phyloP scores from a whole-genome alignment of 2,113 vertebrate species.

The Panthera uncia region DNA sequence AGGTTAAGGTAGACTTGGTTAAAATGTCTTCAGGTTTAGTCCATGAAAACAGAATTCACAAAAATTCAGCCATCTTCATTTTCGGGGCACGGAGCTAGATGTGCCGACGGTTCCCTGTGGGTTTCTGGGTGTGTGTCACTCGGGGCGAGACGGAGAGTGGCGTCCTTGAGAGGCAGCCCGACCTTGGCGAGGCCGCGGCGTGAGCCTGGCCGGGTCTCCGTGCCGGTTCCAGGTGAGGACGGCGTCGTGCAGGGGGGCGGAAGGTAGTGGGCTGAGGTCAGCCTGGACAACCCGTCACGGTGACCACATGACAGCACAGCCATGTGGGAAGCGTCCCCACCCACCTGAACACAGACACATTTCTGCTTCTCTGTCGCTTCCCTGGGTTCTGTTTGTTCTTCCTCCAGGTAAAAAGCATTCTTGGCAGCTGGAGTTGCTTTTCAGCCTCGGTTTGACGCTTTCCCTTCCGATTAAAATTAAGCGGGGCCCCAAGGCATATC shows the following conservation, averaged over 20 bases:
- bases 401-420: slow-evolving; percentile 53
- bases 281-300: background rate
- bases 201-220: too few relatives aligned
- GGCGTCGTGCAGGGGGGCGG: fast-evolving
- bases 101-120: fast-evolving
- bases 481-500: slow-evolving; percentile 50
- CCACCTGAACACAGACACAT: background rate
- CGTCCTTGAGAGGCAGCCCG: background rate
- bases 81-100: background rate
- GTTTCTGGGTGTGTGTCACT: background rate
- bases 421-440: slow-evolving; percentile 62
- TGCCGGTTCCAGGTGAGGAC: fast-evolving
- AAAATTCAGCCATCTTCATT: fast-evolving
- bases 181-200: fast-evolving
- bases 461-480: slow-evolving; percentile 62
- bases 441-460: slow-evolving; percentile 60
- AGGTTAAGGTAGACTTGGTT: background rate
- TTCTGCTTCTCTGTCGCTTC: background rate
- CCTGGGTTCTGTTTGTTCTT: slow-evolving; percentile 26
- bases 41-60: fast-evolving
- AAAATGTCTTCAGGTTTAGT: background rate
- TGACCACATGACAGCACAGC: background rate
- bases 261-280: background rate
- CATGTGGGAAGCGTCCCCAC: background rate
- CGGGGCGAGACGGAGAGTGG: fast-evolving